Evolutionary conservation across 2,888 invertebrate species (phyloP), one percentile per base, ranked within the genome.

Genomic region (Nematopogon swammerdamellus): DNA sequence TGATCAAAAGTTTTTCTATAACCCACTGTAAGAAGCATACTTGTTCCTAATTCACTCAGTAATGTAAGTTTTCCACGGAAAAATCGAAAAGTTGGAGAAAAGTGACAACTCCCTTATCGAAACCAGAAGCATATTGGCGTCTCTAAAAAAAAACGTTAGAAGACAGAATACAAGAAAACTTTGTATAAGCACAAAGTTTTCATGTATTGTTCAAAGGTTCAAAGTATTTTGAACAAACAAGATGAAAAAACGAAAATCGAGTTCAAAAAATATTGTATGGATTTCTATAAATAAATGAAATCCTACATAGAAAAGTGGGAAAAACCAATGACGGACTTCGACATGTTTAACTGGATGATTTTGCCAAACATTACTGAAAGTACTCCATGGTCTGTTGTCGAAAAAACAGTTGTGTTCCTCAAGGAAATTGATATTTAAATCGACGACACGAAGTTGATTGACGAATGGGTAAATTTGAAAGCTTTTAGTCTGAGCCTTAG

Each of bases 381-480:
- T 16, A 49, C 51, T 44, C 19, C 44, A 46, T 54, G 51, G 53
- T 30, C 54, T 53, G 29, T 51, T 51, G 54, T 54, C 42, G 54
- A 53, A 54, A 49, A 54, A 20, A 51, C 52, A 45, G 36, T 54
- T 47, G n/a, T 47, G 19, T 54, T 46, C 54, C 48, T 54, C 25
- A 50, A 54, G 51, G 54, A 54, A 25, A 49, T 46, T 19, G 46
- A 51, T 44, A 51, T 51, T 45, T 44, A 43, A 43, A 43, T 52
- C 50, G 20, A 52, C 45, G 51, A 52, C 19, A 51, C 54, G 47
- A 55, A 55, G 53, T 53, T 55, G 48, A 51, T 54, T 47, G 52
- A 54, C 45, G 52, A 55, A 52, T 55, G 53, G 50, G 54, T 55
- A 48, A 55, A 55, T 55, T 55, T 53, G 50, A 54, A 53, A 47